These are phyloP conservation scores for Amphiprion ocellaris DNA, from an alignment of 2,113 vertebrate genomes.

Conservation along the genomic window DNA sequence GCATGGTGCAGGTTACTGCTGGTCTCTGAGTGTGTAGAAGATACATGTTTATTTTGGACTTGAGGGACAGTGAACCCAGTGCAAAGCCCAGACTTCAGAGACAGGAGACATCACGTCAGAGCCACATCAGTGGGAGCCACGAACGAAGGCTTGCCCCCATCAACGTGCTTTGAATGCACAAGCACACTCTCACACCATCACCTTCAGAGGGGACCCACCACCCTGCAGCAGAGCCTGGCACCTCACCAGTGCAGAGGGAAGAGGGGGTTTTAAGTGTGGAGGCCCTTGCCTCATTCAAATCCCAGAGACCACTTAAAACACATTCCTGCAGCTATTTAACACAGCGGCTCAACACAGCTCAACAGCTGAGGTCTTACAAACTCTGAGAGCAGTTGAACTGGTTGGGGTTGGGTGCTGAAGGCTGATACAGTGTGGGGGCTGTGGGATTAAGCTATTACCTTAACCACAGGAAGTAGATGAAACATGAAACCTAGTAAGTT, in stretches of 20 bases:
- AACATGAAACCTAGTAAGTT: conserved; percentile 64
- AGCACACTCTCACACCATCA: conserved; percentile 55
- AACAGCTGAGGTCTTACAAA: conserved; percentile 79
- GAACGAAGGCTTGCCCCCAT: conserved; percentile 57
- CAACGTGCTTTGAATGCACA: conserved; percentile 47
- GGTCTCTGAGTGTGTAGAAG: conserved; percentile 55
- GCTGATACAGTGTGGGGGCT: conserved; percentile 51
- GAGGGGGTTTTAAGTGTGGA: conserved; percentile 61
- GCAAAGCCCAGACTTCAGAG: conserved; percentile 48
- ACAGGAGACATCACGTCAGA: conserved; percentile 72
- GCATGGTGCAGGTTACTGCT: conserved; percentile 58
- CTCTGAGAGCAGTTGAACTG: conserved; percentile 44
- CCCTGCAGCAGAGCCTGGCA: conserved; percentile 72
- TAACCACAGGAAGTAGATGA: conserved; percentile 67
- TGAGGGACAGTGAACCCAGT: conserved; percentile 57
- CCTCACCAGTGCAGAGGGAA: conserved; percentile 57
- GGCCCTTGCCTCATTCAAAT: conserved; percentile 67
- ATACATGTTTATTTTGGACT: conserved; percentile 69
- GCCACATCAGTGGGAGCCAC: conserved; percentile 58
- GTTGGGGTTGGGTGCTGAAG: conserved; percentile 42
- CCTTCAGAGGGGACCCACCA: conserved; percentile 73
- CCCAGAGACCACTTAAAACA: conserved; percentile 81
- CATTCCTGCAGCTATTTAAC: conserved; percentile 81
- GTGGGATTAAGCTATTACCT: conserved; percentile 68
- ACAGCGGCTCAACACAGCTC: conserved; percentile 61